Conservation (phyloP, 2,797 vertebrate species). For the Rhinophrynus dorsalis region DNA sequence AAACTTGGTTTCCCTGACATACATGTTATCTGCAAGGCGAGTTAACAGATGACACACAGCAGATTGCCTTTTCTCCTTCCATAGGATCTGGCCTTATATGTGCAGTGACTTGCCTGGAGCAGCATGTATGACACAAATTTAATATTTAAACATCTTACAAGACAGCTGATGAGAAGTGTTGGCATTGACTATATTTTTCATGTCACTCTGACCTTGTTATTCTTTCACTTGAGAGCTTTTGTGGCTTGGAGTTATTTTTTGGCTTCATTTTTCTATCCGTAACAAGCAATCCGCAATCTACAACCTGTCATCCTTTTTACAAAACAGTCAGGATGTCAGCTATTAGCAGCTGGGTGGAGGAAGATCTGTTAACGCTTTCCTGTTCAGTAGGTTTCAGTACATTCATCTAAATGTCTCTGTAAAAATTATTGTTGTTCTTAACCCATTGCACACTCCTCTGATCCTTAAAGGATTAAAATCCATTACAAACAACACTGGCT, state of each 20-base stretch:
- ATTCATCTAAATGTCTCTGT: slow-evolving; percentile 39
- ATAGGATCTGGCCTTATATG: too few relatives aligned
- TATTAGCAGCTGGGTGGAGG: slow-evolving; percentile 33
- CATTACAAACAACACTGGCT: too few relatives aligned
- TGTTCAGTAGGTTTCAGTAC: slow-evolving; percentile 26
- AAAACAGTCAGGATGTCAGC: slow-evolving; percentile 35
- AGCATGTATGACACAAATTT: not conserved
- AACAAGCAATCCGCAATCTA: slow-evolving; percentile 37
- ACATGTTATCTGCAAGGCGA: too few relatives aligned
- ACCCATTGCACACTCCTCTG: too few relatives aligned
- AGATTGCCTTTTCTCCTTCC: too few relatives aligned
- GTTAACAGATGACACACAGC: too few relatives aligned
- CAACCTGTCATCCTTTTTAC: slow-evolving; percentile 35
- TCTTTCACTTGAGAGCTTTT: slow-evolving; percentile 41
- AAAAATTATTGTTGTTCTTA: too few relatives aligned
- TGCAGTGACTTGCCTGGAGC: not conserved
- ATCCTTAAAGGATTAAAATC: too few relatives aligned
- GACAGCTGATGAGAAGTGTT: slow-evolving; percentile 19
- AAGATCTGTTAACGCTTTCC: slow-evolving; percentile 28
- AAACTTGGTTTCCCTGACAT: too few relatives aligned
- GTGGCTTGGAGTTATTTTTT: too few relatives aligned
- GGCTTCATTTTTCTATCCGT: too few relatives aligned
- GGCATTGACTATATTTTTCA: slow-evolving; percentile 28
- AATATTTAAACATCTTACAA: not conserved
- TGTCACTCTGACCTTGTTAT: slow-evolving; percentile 45